These are phyloP conservation scores for Ceyx melanurus DNA, from an alignment of 2,113 vertebrate genomes.

Conservation along the genomic window DNA sequence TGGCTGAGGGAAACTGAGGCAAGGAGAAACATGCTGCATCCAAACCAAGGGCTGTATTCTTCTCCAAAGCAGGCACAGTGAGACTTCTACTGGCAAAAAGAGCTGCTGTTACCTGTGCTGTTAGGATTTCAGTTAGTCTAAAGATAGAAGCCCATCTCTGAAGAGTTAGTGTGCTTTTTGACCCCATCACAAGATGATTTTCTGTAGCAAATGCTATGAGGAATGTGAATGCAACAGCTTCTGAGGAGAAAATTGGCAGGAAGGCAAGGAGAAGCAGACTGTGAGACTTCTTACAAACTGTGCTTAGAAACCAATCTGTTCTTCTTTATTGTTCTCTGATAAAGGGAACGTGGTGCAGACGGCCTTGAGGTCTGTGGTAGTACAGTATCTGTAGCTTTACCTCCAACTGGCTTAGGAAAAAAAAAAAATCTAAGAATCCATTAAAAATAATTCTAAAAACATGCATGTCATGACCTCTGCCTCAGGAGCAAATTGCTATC, in stretches of 20 bases:
- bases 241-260: slow-evolving; percentile 53
- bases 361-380: neutral
- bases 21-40: neutral
- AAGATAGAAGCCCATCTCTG: neutral
- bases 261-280: slow-evolving; percentile 58
- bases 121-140: neutral
- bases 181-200: slow-evolving; percentile 35
- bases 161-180: slow-evolving; percentile 22
- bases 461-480: neutral
- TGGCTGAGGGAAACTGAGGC: slow-evolving; percentile 2
- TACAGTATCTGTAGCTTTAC: slow-evolving; percentile 11
- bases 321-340: slow-evolving; percentile 50
- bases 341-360: slow-evolving; percentile 26
- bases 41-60: neutral
- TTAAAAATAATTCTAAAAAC: neutral
- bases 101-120: neutral
- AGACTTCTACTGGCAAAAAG: neutral
- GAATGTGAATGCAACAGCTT: slow-evolving; percentile 10
- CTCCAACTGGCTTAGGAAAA: neutral
- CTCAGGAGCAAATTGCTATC: neutral
- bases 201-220: slow-evolving; percentile 21
- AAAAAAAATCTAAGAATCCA: neutral
- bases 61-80: neutral
- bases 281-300: slow-evolving; percentile 63
- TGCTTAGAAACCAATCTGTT: slow-evolving; percentile 68